Conservation (phyloP, 2,888 invertebrate genomes). For the Drosophila fulvimacula region DNA sequence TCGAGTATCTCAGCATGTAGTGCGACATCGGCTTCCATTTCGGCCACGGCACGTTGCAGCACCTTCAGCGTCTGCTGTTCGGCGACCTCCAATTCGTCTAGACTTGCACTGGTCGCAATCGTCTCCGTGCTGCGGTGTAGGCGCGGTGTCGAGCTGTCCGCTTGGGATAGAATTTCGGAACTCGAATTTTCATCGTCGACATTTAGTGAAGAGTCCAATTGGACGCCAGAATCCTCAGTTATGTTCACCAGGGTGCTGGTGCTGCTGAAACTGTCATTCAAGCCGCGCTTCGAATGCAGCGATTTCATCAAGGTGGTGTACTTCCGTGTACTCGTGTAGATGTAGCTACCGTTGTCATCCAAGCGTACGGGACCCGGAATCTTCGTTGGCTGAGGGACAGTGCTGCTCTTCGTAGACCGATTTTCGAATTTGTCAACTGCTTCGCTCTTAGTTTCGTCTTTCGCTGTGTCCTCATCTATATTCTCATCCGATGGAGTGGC, state of each 20-base stretch:
- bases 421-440: neutral
- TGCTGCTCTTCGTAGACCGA: neutral
- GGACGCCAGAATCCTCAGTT: slow-evolving; percentile 52
- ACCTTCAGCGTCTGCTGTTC: slow-evolving; percentile 56
- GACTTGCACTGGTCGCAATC: slow-evolving; percentile 10
- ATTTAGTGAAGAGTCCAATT: slow-evolving; percentile 44
- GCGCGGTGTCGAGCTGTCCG: slow-evolving; percentile 8
- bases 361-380: slow-evolving; percentile 52
- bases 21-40: slow-evolving; percentile 66
- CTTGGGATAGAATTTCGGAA: slow-evolving; percentile 2
- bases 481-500: slow-evolving; percentile 41
- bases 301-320: slow-evolving; percentile 34
- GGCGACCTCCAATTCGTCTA: slow-evolving; percentile 32
- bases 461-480: slow-evolving; percentile 8
- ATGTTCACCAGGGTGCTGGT: slow-evolving; percentile 10
- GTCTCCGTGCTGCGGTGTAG: slow-evolving; percentile 14
- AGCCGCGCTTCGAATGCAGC: neutral
- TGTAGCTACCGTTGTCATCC: slow-evolving; percentile 9
- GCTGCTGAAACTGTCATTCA: slow-evolving; percentile 13
- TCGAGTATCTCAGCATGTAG: slow-evolving; percentile 27
- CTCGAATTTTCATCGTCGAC: slow-evolving; percentile 12
- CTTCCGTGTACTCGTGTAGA: slow-evolving; percentile 32
- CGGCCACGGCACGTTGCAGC: slow-evolving; percentile 67
- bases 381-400: slow-evolving; percentile 30
- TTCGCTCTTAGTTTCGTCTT: slow-evolving; percentile 1